Percentiles rank a stretch among this genome's conserved stretches.
Evolutionary conservation across 2,113 vertebrate genomes (phyloP).

Genomic region (Callionymus lyra): DNA sequence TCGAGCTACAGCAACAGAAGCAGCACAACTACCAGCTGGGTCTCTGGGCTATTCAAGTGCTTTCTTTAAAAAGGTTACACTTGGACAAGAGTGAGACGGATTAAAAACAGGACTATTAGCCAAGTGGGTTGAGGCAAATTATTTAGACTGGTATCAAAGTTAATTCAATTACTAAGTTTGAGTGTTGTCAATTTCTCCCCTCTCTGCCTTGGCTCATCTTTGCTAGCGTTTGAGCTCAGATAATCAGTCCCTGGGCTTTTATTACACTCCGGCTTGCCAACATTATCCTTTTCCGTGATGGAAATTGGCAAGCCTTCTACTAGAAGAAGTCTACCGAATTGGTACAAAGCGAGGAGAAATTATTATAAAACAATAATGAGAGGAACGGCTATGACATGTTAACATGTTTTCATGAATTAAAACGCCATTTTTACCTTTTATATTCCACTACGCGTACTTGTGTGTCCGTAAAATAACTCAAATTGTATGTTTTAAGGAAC

Average conservation of each 20-base stretch:
- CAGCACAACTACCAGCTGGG: slow-evolving; percentile 21
- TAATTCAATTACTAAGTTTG: slow-evolving; percentile 49
- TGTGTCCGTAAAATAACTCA: too few relatives aligned
- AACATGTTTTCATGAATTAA: too few relatives aligned
- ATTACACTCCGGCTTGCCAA: slow-evolving; percentile 10
- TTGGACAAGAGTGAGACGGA: slow-evolving; percentile 13
- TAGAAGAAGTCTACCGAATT: not conserved
- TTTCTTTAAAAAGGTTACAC: slow-evolving; percentile 37
- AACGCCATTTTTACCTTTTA: too few relatives aligned
- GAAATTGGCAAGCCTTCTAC: slow-evolving; percentile 4
- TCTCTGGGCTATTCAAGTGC: slow-evolving; percentile 34
- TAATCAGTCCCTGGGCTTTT: slow-evolving; percentile 37
- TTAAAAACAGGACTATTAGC: slow-evolving; percentile 31
- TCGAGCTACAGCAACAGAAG: slow-evolving; percentile 1
- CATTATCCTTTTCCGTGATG: slow-evolving; percentile 33
- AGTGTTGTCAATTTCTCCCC: slow-evolving; percentile 23
- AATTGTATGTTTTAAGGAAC: too few relatives aligned
- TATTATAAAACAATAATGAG: too few relatives aligned
- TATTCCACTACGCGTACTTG: too few relatives aligned
- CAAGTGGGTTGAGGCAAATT: slow-evolving; percentile 44
- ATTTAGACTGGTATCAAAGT: slow-evolving; percentile 39
- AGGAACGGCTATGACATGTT: too few relatives aligned
- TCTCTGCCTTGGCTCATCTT: slow-evolving; percentile 18
- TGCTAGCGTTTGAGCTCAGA: slow-evolving; percentile 16
- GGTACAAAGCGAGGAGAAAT: too few relatives aligned